These are phyloP conservation scores for Conger conger DNA, from an alignment of 2,113 vertebrate species.

Conservation along the genomic window DNA sequence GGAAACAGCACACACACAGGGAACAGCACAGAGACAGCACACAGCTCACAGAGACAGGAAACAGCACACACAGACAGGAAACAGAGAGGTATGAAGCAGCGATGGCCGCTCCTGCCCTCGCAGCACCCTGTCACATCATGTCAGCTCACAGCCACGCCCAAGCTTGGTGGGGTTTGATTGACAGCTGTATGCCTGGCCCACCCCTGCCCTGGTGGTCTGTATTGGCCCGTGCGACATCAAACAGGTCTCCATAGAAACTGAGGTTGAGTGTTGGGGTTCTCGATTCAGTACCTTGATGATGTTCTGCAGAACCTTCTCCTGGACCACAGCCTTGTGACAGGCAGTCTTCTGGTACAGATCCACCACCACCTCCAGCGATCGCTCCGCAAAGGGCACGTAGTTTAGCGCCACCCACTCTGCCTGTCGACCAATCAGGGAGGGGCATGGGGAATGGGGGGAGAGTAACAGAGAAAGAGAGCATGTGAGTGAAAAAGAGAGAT, in stretches of 20 bases:
- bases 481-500: too few species aligned
- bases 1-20: too few species aligned
- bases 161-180: not conserved
- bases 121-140: not conserved
- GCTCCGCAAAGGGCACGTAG: slow-evolving; percentile 98
- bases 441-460: not conserved
- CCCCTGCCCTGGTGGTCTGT: too few species aligned
- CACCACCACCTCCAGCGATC: slow-evolving; percentile 92
- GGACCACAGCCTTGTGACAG: slow-evolving; percentile 98
- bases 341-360: slow-evolving; percentile 98
- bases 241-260: too few species aligned
- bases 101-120: not conserved
- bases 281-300: slow-evolving; percentile 85
- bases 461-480: not conserved
- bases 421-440: slow-evolving; percentile 64
- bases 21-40: too few species aligned
- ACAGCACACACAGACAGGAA: too few species aligned
- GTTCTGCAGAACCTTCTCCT: slow-evolving; percentile 92
- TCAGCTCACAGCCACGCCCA: too few species aligned
- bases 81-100: too few species aligned
- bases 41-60: too few species aligned
- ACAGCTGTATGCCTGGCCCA: not conserved
- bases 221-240: too few species aligned
- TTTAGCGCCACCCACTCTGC: slow-evolving; percentile 99
- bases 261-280: not conserved